Conservation (phyloP, 2,797 vertebrate genomes). For the Labroides dimidiatus region DNA sequence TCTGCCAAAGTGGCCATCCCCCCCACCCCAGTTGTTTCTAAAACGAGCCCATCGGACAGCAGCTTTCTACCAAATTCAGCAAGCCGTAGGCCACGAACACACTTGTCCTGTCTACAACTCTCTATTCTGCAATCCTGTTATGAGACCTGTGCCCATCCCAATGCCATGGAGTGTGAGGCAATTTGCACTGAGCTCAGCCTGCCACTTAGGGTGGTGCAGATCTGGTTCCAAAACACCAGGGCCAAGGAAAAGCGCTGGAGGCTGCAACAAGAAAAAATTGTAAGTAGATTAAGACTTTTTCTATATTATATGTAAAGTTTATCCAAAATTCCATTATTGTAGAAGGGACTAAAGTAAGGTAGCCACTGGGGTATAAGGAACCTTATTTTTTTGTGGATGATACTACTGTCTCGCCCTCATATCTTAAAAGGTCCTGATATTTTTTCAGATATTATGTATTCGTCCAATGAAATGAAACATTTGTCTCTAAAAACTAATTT, state of each 20-base stretch:
- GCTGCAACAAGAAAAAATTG: constrained; percentile 88
- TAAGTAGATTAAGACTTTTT: constrained; percentile 40
- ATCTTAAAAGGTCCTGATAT: too few relatives aligned
- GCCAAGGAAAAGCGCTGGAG: constrained; percentile 95
- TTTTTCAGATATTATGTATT: too few relatives aligned
- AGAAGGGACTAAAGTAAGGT: neutral
- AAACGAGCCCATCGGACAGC: constrained; percentile 78
- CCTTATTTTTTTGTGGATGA: neutral
- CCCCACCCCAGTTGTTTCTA: constrained; percentile 51
- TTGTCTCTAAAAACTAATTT: too few relatives aligned
- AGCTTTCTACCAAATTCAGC: constrained; percentile 85
- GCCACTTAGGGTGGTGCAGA: constrained; percentile 94
- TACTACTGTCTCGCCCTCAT: too few relatives aligned
- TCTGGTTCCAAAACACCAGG: constrained; percentile 96
- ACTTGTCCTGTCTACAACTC: constrained; percentile 92
- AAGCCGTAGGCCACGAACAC: constrained; percentile 91
- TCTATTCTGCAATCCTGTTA: constrained; percentile 95
- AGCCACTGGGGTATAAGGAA: neutral
- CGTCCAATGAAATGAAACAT: too few relatives aligned
- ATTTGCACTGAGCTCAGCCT: constrained; percentile 91
- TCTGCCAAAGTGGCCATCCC: constrained; percentile 71
- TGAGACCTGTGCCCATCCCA: constrained; percentile 92
- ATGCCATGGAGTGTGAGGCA: constrained; percentile 92
- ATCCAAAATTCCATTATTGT: neutral
- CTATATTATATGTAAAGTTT: neutral